Evolutionary conservation across 2,113 vertebrate genomes (phyloP).

Genomic region (Orycteropus afer): DNA sequence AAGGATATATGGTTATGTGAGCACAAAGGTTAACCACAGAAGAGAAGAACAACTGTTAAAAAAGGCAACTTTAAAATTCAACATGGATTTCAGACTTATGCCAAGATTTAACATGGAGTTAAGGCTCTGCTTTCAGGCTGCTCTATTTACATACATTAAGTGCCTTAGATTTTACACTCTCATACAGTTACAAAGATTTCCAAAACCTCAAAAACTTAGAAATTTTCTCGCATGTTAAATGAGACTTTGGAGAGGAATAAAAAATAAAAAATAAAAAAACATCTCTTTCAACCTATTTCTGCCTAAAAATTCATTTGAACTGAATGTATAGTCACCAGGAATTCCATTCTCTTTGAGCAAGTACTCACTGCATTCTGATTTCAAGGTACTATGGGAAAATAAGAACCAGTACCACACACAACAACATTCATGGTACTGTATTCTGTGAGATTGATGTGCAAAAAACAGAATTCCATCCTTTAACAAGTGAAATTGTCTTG

Average conservation of each 20-base stretch:
- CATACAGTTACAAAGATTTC: slow-evolving; percentile 1
- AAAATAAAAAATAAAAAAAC: too few relatives aligned
- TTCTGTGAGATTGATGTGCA: neutral
- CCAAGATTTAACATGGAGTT: too few relatives aligned
- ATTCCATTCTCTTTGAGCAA: neutral
- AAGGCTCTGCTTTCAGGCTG: too few relatives aligned
- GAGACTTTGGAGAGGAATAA: neutral
- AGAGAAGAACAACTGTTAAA: too few relatives aligned
- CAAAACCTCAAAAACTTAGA: neutral
- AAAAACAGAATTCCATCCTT: neutral
- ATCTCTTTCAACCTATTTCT: neutral
- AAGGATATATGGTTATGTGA: too few relatives aligned
- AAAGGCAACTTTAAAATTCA: too few relatives aligned
- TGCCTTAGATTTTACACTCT: too few relatives aligned
- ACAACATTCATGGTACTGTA: neutral
- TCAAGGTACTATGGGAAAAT: neutral
- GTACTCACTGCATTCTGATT: neutral
- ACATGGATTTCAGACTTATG: too few relatives aligned
- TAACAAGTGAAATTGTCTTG: neutral
- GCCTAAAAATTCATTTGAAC: neutral
- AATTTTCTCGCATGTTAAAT: neutral
- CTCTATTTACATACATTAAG: too few relatives aligned
- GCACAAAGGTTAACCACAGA: too few relatives aligned
- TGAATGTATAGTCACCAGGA: neutral
- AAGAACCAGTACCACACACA: neutral